phyloP scores from a whole-genome alignment of 2,113 vertebrate genomes.

The Brachypteracias leptosomus region DNA sequence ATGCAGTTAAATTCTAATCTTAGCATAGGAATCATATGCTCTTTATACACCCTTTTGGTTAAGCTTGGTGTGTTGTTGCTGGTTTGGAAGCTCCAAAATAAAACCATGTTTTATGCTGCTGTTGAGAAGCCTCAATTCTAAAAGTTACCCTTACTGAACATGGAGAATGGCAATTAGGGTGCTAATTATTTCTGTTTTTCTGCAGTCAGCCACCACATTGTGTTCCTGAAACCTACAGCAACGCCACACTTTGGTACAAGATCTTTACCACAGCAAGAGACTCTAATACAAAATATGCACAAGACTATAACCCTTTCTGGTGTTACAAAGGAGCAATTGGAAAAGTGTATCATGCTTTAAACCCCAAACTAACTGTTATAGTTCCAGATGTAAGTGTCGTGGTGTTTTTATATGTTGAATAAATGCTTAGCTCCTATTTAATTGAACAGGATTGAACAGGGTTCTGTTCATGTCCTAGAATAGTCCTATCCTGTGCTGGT shows the following conservation, averaged over 20 bases:
- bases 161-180: not conserved
- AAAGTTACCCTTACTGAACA: not conserved
- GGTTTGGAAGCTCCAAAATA: not conserved
- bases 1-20: not conserved
- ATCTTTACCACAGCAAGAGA: constrained; percentile 94
- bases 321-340: constrained; percentile 98
- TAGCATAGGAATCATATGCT: not conserved
- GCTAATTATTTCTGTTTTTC: constrained; percentile 16
- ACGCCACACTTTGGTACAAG: constrained; percentile 96
- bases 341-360: constrained; percentile 95
- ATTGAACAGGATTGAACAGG: accelerated
- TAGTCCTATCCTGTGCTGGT: not conserved
- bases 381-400: constrained; percentile 90
- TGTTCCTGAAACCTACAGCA: constrained; percentile 92
- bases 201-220: constrained; percentile 94
- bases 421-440: not conserved
- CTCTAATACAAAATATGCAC: constrained; percentile 92
- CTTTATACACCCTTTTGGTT: not conserved
- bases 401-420: not conserved
- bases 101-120: not conserved
- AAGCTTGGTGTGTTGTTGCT: not conserved
- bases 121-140: not conserved
- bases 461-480: not conserved
- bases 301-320: constrained; percentile 99
- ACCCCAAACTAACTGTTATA: constrained; percentile 95